These are phyloP conservation scores for Lymantria monacha DNA, from an alignment of 2,888 invertebrate species.

Conservation along the genomic window DNA sequence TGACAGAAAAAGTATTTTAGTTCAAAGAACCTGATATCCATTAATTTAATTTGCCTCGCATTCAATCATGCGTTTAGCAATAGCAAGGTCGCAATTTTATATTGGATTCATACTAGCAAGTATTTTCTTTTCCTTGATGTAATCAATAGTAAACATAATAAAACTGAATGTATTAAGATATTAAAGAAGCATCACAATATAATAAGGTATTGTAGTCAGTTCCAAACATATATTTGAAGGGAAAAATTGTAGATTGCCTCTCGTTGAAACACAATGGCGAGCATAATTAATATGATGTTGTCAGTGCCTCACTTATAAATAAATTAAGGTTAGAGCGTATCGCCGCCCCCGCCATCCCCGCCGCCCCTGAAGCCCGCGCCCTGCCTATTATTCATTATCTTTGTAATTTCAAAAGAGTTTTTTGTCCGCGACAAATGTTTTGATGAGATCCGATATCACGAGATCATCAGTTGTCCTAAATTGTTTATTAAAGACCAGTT, in stretches of 20 bases:
- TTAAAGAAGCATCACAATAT: not conserved
- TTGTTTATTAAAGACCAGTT: not conserved
- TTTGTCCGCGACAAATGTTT: not conserved
- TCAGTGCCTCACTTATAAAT: not conserved
- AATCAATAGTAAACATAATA: too few relatives aligned
- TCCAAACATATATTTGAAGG: not conserved
- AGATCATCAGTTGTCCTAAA: not conserved
- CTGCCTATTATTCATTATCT: not conserved
- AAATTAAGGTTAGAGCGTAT: slow-evolving; percentile 2
- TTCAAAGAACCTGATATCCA: too few relatives aligned
- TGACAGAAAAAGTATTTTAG: too few relatives aligned
- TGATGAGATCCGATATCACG: not conserved
- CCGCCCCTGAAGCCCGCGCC: not conserved
- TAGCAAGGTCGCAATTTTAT: too few relatives aligned
- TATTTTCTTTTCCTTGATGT: too few relatives aligned
- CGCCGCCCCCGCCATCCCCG: not conserved
- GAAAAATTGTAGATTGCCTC: not conserved
- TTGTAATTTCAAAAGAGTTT: not conserved
- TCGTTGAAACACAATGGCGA: not conserved
- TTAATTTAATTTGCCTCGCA: too few relatives aligned
- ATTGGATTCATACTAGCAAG: too few relatives aligned
- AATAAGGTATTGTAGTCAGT: not conserved
- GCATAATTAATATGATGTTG: slow-evolving; percentile 1
- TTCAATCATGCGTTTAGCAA: too few relatives aligned
- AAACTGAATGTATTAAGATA: not conserved